Evolutionary conservation across 2,113 vertebrate species (phyloP).

Genomic region (Centropus unirufus): DNA sequence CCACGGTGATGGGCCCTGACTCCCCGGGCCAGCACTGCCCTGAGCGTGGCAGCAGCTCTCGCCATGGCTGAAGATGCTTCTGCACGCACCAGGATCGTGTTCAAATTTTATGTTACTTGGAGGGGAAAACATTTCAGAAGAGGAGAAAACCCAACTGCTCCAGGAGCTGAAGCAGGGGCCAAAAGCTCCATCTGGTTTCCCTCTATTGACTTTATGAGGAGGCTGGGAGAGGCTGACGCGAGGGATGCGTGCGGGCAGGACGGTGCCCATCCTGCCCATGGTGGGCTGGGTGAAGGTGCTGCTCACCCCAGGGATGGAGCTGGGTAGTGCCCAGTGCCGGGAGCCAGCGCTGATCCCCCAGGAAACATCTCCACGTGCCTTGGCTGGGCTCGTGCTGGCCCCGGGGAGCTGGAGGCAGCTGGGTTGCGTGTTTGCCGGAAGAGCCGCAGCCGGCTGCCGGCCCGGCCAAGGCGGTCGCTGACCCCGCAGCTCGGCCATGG

Average conservation of each 20-base stretch:
- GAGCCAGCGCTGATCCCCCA: accelerated
- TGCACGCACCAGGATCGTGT: background rate
- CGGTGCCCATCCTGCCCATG: background rate
- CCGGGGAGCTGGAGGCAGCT: background rate
- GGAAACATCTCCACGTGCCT: background rate
- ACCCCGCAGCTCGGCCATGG: background rate
- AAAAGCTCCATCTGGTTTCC: slow-evolving; percentile 69
- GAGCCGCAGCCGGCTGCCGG: background rate
- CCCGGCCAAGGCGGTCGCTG: background rate
- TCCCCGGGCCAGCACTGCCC: background rate
- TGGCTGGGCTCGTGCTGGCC: background rate
- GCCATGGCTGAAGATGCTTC: background rate
- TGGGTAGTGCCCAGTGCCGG: background rate
- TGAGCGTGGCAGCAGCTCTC: background rate
- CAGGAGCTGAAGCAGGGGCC: slow-evolving; percentile 1
- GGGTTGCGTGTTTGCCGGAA: background rate
- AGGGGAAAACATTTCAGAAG: slow-evolving; percentile 34
- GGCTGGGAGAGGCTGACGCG: background rate
- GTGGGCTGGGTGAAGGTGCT: background rate
- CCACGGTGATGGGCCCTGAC: background rate
- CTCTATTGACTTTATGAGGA: slow-evolving; percentile 11
- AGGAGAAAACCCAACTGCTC: slow-evolving; percentile 63
- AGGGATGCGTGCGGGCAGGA: background rate
- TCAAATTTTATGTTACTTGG: slow-evolving; percentile 1
- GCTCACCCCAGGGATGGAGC: background rate